These are phyloP conservation scores for Ochotona curzoniae DNA, from an alignment of 2,113 vertebrate species.

Conservation along the genomic window DNA sequence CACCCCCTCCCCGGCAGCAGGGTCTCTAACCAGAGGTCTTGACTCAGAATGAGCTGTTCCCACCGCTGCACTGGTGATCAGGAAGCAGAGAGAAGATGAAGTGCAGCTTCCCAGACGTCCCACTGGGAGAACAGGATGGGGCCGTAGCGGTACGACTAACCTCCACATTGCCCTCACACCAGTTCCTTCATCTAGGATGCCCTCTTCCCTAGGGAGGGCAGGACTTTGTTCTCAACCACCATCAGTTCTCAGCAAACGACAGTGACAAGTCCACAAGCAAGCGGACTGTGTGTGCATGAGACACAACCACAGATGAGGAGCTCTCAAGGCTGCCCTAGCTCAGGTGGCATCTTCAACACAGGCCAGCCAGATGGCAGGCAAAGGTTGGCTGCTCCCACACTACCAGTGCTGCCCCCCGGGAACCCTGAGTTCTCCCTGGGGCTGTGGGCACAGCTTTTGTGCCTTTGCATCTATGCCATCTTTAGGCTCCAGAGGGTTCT, in stretches of 20 bases:
- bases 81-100: not conserved
- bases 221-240: not conserved
- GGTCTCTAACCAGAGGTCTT: not conserved
- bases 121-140: rapidly evolving
- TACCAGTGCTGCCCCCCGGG: not conserved
- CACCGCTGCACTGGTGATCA: not conserved
- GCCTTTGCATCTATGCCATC: not conserved
- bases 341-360: not conserved
- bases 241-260: not conserved
- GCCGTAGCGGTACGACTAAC: not conserved
- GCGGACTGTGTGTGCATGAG: too few species aligned
- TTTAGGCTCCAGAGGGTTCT: not conserved
- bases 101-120: too few species aligned
- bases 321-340: not conserved
- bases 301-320: not conserved
- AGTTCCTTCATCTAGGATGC: not conserved
- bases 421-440: not conserved
- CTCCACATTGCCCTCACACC: not conserved
- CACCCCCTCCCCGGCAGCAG: not conserved
- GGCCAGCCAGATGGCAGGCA: not conserved
- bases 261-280: not conserved
- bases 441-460: not conserved
- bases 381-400: too few species aligned
- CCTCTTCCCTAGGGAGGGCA: not conserved
- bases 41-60: not conserved